Evolutionary conservation across 2,888 invertebrate species (phyloP).

Genomic region (Catocala nupta): DNA sequence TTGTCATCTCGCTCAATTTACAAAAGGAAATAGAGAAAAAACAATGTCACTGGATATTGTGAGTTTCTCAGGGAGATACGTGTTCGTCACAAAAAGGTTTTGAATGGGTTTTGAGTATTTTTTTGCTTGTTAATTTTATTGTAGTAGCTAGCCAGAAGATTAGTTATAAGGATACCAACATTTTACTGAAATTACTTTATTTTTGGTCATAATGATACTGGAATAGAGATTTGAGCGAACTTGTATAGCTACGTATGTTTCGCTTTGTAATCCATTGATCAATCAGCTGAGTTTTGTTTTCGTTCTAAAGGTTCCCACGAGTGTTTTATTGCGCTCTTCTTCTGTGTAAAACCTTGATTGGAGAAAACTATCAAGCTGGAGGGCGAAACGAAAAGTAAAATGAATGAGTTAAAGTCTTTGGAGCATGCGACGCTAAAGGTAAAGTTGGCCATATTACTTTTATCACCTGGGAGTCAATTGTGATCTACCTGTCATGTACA

Average conservation of each 20-base stretch:
- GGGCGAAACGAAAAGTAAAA: constrained; percentile 68
- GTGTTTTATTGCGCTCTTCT: constrained; percentile 21
- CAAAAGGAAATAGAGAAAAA: constrained; percentile 36
- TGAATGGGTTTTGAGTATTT: constrained; percentile 29
- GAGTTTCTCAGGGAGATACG: constrained; percentile 29
- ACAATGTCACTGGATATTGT: constrained; percentile 25
- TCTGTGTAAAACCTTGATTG: constrained; percentile 13
- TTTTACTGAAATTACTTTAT: background rate
- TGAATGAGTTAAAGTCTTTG: constrained; percentile 97
- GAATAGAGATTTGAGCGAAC: constrained; percentile 25
- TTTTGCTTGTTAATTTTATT: constrained; percentile 18
- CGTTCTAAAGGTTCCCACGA: constrained; percentile 55
- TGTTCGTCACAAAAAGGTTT: constrained; percentile 44
- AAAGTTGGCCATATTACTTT: constrained; percentile 55
- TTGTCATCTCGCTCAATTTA: constrained; percentile 29
- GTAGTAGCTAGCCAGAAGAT: constrained; percentile 8
- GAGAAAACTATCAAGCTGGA: constrained; percentile 34
- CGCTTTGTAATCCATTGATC: constrained; percentile 35
- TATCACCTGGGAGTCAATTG: constrained; percentile 9
- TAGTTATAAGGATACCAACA: constrained; percentile 4
- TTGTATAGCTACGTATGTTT: constrained; percentile 44
- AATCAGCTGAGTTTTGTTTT: constrained; percentile 87
- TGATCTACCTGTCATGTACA: constrained; percentile 11
- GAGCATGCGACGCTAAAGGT: constrained; percentile 99
- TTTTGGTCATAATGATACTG: constrained; percentile 6